phyloP scores from a whole-genome alignment of 2,888 invertebrate genomes.

The Andrena flavipes region DNA sequence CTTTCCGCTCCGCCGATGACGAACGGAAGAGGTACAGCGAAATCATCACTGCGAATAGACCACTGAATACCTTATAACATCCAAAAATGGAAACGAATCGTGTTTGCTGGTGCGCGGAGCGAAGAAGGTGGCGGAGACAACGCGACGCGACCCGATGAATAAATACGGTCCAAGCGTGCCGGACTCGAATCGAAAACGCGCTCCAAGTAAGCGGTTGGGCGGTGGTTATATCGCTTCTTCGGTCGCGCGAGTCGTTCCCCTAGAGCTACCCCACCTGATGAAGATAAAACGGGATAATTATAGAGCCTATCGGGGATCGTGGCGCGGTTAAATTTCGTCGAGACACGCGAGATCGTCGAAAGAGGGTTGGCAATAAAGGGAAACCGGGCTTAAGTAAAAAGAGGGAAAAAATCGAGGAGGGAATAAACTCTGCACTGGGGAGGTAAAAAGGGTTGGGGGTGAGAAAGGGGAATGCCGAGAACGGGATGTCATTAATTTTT shows the following conservation, averaged over 20 bases:
- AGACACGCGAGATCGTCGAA: slow-evolving; percentile 82
- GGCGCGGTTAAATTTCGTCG: slow-evolving; percentile 81
- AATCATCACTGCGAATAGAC: too few species aligned
- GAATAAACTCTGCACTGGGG: slow-evolving; percentile 59
- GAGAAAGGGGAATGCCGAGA: slow-evolving; percentile 42
- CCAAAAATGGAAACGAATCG: neutral
- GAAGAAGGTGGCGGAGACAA: neutral
- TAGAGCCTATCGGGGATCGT: slow-evolving; percentile 82
- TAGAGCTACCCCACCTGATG: slow-evolving; percentile 74
- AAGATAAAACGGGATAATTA: slow-evolving; percentile 84
- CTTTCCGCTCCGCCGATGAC: neutral
- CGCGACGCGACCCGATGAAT: slow-evolving; percentile 1
- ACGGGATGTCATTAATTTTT: slow-evolving; percentile 71
- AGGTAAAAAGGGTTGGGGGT: slow-evolving; percentile 45
- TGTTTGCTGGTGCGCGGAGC: neutral
- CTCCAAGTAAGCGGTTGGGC: slow-evolving; percentile 28
- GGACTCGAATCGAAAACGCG: slow-evolving; percentile 65
- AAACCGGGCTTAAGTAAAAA: slow-evolving; percentile 68
- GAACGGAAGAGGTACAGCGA: neutral
- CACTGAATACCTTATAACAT: neutral
- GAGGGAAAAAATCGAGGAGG: slow-evolving; percentile 41
- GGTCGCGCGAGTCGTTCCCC: slow-evolving; percentile 65
- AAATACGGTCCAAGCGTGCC: slow-evolving; percentile 46
- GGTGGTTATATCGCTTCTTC: slow-evolving; percentile 65
- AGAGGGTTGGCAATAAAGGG: slow-evolving; percentile 77